Percentiles rank a stretch among this genome's conserved stretches.
Conservation (phyloP, 2,113 vertebrate species). For the Columbina picui region DNA sequence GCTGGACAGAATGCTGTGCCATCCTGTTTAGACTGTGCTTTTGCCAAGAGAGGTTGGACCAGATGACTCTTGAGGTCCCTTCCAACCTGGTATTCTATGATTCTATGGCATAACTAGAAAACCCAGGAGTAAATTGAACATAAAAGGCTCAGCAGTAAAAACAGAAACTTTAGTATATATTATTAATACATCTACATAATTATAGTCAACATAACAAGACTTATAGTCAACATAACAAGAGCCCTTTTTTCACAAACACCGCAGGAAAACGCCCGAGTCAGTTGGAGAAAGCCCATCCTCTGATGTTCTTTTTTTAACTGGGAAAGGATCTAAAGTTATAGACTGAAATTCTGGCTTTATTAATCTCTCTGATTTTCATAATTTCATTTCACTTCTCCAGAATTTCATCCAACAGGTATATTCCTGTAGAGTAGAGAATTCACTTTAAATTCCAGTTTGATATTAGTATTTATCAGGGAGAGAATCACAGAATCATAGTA, state of each 20-base stretch:
- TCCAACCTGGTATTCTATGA: background rate
- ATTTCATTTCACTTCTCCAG: background rate
- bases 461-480: background rate
- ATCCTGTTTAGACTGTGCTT: too few relatives aligned
- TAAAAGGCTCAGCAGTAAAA: background rate
- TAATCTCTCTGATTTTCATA: background rate
- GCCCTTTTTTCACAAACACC: background rate
- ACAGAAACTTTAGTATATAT: background rate
- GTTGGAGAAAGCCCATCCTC: background rate
- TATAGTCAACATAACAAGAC: background rate
- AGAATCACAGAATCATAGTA: too few relatives aligned
- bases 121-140: background rate
- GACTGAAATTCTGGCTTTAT: background rate
- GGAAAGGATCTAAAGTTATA: background rate
- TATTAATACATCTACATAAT: background rate
- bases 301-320: background rate
- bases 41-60: too few relatives aligned
- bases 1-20: background rate
- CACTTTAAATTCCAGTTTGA: background rate
- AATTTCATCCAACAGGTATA: background rate
- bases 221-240: background rate
- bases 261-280: background rate
- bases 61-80: background rate
- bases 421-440: background rate
- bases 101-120: background rate